Base-by-base conservation (phyloP, 2,888 invertebrate species). In the Melangyna quadrimaculata region DNA sequence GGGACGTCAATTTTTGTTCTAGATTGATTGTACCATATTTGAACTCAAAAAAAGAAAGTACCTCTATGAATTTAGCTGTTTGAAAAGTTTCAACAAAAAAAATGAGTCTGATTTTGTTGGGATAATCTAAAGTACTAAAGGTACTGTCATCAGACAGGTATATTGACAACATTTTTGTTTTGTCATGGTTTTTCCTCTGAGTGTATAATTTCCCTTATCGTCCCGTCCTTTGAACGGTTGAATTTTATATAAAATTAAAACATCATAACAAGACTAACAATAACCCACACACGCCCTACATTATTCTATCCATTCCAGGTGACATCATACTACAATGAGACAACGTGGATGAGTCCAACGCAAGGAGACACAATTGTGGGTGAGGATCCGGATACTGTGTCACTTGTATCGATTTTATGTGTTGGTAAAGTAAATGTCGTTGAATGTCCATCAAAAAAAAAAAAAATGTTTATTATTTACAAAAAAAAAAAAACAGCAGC, bases 361-460 rank as follows among this genome's bases (percentile, higher is more conserved):
- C 91, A 91, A 89, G 90, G 91, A 88, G 92, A 91, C 89, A 91
- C 92, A 88, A 90, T 91, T 88, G 93, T 93, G 89, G 94, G 94
- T 90, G 94, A 94, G 89, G 94, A 94, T 90, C 95, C 95, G 88
- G 96, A 96, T 91, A 94, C 96, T 89, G 95, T 96, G 90, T 96
- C 96, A 84, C 93, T 96, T 91, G 94, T 96, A 91, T 96, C 96
- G 88, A 95, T 96, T 93, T 93, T 96, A 91, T 94, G 96, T 92
- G 96, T 96, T 92, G 96, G 96, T 96, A 92, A 94, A 91, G 92
- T 92, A 92, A 92, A 91, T 92, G 92, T 91, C 91, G 91, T 91
- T 90, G 90, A 90, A 90, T 89, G 91, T 90, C 88, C 89, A 88
- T 87, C 88, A 87, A 88, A 77, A 63, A 53, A 88, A 77, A 63